Percentiles rank a stretch among this genome's conserved stretches.
These are phyloP conservation scores for Gonatopus flavifemur DNA, from an alignment of 1,140 invertebrate species.

Conservation along the genomic window DNA sequence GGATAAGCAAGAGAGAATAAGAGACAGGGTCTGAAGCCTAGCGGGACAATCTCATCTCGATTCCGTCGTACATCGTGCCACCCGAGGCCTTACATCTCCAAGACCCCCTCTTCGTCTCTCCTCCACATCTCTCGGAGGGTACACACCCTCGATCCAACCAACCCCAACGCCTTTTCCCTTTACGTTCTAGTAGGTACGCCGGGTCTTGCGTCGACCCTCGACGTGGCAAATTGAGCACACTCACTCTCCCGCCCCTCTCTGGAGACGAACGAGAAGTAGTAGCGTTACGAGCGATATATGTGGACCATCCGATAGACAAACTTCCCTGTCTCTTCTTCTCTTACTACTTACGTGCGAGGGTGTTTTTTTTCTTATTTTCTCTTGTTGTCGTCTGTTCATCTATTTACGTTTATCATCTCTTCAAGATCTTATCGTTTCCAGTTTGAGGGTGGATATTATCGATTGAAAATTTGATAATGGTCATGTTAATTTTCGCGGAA, in stretches of 20 bases:
- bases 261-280: slow-evolving; percentile 29
- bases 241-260: too few species aligned
- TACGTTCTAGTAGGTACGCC: slow-evolving; percentile 35
- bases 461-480: too few species aligned
- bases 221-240: slow-evolving; percentile 56
- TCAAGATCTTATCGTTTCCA: too few species aligned
- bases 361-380: too few species aligned
- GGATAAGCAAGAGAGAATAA: slow-evolving; percentile 7
- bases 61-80: slow-evolving; percentile 56
- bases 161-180: slow-evolving; percentile 13
- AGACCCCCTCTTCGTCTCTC: slow-evolving; percentile 35
- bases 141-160: slow-evolving; percentile 29
- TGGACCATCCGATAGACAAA: slow-evolving; percentile 49
- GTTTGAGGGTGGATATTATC: too few species aligned
- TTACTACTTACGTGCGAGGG: slow-evolving; percentile 8
- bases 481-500: too few species aligned
- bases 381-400: too few species aligned
- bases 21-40: slow-evolving; percentile 28
- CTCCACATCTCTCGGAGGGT: slow-evolving; percentile 27
- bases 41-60: slow-evolving; percentile 58
- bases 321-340: slow-evolving; percentile 31
- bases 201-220: slow-evolving; percentile 47
- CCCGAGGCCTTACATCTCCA: slow-evolving; percentile 54
- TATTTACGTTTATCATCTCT: too few species aligned
- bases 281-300: slow-evolving; percentile 47